Conservation (phyloP, 92 coral and sea anemone species). For the Porites divaricata region DNA sequence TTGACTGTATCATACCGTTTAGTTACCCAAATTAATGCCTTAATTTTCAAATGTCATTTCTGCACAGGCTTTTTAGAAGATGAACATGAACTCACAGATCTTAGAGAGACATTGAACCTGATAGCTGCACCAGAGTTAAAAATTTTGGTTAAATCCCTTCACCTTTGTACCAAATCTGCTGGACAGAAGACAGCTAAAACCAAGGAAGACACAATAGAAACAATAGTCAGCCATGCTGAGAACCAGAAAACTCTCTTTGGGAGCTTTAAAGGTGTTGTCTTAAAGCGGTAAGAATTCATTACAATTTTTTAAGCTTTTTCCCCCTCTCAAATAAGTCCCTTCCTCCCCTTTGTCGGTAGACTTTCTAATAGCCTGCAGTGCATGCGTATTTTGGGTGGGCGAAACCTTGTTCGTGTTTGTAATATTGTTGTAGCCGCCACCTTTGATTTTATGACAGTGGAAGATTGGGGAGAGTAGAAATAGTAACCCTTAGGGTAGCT, state of each 20-base stretch:
- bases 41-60: background rate
- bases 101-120: constrained; percentile 71
- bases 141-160: constrained; percentile 77
- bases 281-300: constrained; percentile 71
- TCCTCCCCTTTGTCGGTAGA: too few species aligned
- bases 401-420: too few species aligned
- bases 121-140: constrained; percentile 84
- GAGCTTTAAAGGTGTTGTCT: constrained; percentile 61
- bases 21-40: background rate
- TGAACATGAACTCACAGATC: constrained; percentile 66
- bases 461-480: too few species aligned
- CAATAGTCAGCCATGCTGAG: constrained; percentile 67
- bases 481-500: too few species aligned
- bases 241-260: constrained; percentile 91
- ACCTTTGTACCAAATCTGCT: constrained; percentile 53
- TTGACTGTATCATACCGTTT: too few species aligned
- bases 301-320: too few species aligned
- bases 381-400: too few species aligned
- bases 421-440: too few species aligned
- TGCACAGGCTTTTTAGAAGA: constrained; percentile 75
- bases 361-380: too few species aligned
- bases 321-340: too few species aligned
- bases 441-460: too few species aligned
- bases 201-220: constrained; percentile 65
- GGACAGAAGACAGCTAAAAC: constrained; percentile 59